These are phyloP conservation scores for Nipponia nippon DNA, from an alignment of 2,113 vertebrate genomes.

Conservation along the genomic window DNA sequence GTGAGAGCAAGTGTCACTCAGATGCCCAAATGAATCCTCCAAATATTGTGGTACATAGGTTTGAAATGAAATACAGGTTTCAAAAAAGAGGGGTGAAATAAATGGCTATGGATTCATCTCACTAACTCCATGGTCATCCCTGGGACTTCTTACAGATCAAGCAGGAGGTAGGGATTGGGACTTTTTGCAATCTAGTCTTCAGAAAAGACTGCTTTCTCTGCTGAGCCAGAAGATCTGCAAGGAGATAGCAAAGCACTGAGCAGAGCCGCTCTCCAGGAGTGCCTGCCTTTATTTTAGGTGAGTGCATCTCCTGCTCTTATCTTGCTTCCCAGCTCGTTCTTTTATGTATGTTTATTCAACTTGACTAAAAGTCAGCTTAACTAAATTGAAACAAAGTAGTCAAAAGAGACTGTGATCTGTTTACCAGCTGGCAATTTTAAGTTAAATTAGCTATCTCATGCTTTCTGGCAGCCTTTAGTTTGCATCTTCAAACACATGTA, in stretches of 20 bases:
- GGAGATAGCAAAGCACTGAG: background rate
- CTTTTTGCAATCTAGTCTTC: background rate
- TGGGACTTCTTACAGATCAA: background rate
- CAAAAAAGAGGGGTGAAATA: background rate
- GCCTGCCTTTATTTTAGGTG: background rate
- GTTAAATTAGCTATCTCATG: fast-evolving
- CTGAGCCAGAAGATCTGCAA: background rate
- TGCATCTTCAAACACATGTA: background rate
- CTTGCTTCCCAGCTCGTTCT: fast-evolving
- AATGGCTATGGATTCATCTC: background rate
- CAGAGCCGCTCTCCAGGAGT: fast-evolving
- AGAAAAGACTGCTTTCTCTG: background rate
- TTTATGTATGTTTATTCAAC: background rate
- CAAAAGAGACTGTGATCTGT: background rate
- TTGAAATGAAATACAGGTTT: background rate
- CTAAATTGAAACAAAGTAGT: background rate
- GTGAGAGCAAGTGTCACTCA: fast-evolving
- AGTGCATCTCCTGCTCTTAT: background rate
- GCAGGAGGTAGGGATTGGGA: background rate
- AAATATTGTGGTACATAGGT: fast-evolving
- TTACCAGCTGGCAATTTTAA: background rate
- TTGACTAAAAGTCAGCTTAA: background rate
- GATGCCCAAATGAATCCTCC: background rate
- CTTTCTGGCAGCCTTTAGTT: background rate
- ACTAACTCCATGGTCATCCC: no score